These are phyloP conservation scores for Stenotaenia linearis DNA, from an alignment of 2,888 invertebrate species.

Conservation along the genomic window DNA sequence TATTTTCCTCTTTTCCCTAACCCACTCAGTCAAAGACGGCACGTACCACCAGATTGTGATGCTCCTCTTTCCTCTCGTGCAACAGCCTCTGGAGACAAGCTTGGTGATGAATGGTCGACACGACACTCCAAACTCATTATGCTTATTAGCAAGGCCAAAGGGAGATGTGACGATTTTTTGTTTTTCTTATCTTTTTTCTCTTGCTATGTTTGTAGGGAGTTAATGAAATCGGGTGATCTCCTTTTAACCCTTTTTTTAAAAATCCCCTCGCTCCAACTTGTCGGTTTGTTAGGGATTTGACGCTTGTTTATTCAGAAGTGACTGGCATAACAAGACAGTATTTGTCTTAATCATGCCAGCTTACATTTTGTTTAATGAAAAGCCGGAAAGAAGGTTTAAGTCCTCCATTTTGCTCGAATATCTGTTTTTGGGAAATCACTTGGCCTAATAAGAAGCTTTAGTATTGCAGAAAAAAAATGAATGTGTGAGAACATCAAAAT, in stretches of 20 bases:
- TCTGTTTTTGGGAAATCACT: background rate
- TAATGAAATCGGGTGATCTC: conserved; percentile 1
- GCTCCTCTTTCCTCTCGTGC: background rate
- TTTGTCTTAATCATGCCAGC: conserved; percentile 2
- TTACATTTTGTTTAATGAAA: conserved; percentile 17
- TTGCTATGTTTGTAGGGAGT: background rate
- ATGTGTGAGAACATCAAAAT: conserved; percentile 18
- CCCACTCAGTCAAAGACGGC: conserved; percentile 1
- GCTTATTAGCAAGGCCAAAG: conserved; percentile 14
- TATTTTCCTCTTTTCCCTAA: conserved; percentile 13
- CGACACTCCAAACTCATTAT: conserved; percentile 19
- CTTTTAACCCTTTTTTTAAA: background rate
- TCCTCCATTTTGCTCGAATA: background rate
- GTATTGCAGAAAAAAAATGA: background rate
- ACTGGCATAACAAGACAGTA: conserved; percentile 12
- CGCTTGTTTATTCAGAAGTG: background rate
- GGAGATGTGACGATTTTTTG: conserved; percentile 13
- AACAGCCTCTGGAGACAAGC: conserved; percentile 20
- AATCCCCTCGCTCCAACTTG: background rate
- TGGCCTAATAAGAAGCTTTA: conserved; percentile 10
- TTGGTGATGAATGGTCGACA: background rate
- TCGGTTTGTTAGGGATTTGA: background rate
- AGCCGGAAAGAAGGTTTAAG: background rate
- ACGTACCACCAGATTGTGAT: background rate
- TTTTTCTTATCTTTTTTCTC: background rate